phyloP scores from a whole-genome alignment of 2,113 vertebrate genomes.

The Parotia lawesii region DNA sequence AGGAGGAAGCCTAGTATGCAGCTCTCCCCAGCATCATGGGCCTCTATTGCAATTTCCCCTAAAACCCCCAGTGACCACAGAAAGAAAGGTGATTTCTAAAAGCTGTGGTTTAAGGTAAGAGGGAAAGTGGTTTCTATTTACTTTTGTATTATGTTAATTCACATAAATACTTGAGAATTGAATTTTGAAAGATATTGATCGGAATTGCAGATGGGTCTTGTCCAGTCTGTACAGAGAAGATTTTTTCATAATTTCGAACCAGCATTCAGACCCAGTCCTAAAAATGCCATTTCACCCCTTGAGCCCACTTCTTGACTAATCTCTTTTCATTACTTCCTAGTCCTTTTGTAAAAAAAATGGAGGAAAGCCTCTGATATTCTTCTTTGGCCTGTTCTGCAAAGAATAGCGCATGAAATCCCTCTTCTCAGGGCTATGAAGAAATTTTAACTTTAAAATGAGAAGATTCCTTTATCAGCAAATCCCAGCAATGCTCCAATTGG shows the following conservation, averaged over 20 bases:
- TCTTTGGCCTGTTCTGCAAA: background rate
- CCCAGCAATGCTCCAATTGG: background rate
- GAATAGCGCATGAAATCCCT: background rate
- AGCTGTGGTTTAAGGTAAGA: background rate
- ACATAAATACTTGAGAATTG: background rate
- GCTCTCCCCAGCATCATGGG: background rate
- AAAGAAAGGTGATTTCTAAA: background rate
- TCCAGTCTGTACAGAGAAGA: background rate
- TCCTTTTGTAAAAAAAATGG: background rate
- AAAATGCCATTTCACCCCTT: background rate
- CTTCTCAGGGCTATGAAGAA: background rate
- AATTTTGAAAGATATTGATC: background rate
- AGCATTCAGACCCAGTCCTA: background rate
- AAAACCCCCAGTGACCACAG: accelerated
- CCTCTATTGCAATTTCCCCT: background rate
- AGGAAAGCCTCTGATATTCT: background rate
- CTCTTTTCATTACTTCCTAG: background rate
- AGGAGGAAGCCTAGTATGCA: background rate
- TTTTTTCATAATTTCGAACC: background rate
- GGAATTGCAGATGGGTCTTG: background rate
- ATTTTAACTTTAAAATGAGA: background rate
- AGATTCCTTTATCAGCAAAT: background rate
- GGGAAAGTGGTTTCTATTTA: background rate
- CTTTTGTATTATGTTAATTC: background rate
- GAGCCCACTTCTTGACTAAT: background rate